A percentile compares a stretch with the other conserved stretches of the same genome.
Conservation (phyloP, 1,140 invertebrate species). For the Papilio glaucus region DNA sequence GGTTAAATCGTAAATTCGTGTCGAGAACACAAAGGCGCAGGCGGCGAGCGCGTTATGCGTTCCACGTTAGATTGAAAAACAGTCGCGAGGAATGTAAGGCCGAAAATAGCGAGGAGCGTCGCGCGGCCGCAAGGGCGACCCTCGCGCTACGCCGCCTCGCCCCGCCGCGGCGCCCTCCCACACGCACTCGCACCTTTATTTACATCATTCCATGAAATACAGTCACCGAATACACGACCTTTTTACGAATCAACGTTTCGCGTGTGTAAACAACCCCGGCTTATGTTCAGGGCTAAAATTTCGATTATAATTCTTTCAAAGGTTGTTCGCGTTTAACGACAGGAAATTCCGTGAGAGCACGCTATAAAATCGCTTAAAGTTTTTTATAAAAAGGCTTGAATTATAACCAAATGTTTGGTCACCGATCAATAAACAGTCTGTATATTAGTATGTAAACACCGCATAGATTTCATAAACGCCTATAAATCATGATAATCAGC, state of each 20-base stretch:
- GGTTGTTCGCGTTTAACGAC: conserved; percentile 12
- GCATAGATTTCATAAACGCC: neutral
- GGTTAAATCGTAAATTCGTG: conserved; percentile 29
- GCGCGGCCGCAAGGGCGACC: conserved; percentile 76
- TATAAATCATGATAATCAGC: conserved; percentile 13
- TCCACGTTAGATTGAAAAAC: conserved; percentile 82
- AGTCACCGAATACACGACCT: conserved; percentile 51
- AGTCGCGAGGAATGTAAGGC: conserved; percentile 79
- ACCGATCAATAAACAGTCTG: neutral
- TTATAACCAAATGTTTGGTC: neutral
- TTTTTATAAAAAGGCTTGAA: neutral
- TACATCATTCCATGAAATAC: conserved; percentile 70
- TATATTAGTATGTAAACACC: neutral
- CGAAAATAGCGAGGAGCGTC: conserved; percentile 81
- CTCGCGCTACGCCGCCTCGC: conserved; percentile 58
- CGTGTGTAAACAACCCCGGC: conserved; percentile 57
- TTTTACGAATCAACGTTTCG: conserved; percentile 64
- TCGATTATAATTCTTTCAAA: conserved; percentile 5
- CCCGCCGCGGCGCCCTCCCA: conserved; percentile 47
- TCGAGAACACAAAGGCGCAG: conserved; percentile 65
- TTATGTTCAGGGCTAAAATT: conserved; percentile 52
- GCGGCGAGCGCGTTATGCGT: conserved; percentile 76
- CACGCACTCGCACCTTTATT: conserved; percentile 73
- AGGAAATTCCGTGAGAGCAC: neutral
- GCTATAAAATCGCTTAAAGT: neutral